Base-by-base conservation (phyloP, 2,888 invertebrate species). In the Hecatera dysodea region DNA sequence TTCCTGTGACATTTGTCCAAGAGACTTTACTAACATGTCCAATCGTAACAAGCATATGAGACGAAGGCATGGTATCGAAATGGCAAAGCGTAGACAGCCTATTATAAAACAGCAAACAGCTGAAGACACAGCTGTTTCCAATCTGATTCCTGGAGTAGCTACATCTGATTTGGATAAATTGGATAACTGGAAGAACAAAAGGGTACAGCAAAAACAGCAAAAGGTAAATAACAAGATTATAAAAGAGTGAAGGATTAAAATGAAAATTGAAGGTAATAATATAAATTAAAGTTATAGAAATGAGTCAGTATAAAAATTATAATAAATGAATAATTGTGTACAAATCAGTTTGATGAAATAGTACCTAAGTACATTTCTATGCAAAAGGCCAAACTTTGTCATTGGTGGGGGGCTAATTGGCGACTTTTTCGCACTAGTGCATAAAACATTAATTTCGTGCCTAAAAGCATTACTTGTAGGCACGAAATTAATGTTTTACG, bases 11-110 rank as follows among this genome's bases (percentile, higher is more conserved):
- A 96, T 97, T 74, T 98, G 98, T 87, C 96, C 97, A 82, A 83
- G 90, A 42, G 90, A 97, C 83, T 98, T 98, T 84, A 97, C 97
- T 0, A 97, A 97, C 89, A 97, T 97, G 97, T 97, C 97, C 0
- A 98, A 98, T 92, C 98, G 97, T 84, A 98, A 98, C 86, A 98
- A 98, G 85, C 98, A 98, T 86, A 97, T 98, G 97, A 97, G 97
- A 90, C 93, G 97, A 22, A 94, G 97, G 24, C 97, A 97, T 82
- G 97, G 97, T 22, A 96, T 87, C 60, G 90, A 92, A 50, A 91
- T 89, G 84, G 84, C 90, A 0, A 93, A 90, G 71, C 92, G 86
- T 76, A 92, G 87, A 72, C 90, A 48, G 11, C 24, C 70, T 36
- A 60, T 72, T 50, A 72, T 69, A 42, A 72, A 72, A 48, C 39